Conservation (phyloP, 2,797 vertebrate genomes). For the Coluber constrictor region DNA sequence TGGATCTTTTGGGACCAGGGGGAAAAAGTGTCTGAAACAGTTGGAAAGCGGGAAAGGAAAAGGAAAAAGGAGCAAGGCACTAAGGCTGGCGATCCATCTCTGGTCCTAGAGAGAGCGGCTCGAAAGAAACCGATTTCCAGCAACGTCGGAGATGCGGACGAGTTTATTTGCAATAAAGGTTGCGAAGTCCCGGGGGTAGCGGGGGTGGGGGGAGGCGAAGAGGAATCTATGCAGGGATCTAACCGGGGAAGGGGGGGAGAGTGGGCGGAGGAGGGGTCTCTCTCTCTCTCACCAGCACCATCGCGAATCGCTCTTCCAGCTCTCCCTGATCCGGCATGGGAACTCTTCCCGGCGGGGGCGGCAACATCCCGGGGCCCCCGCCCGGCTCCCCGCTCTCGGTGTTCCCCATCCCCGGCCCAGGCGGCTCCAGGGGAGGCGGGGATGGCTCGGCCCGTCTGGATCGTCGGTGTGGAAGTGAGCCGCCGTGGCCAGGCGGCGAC, state of each 20-base stretch:
- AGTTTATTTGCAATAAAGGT: no score
- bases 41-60: not conserved
- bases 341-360: slow-evolving; percentile 88
- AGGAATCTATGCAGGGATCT: not conserved
- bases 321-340: slow-evolving; percentile 94
- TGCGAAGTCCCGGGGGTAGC: not conserved
- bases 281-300: slow-evolving; percentile 89
- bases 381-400: slow-evolving; percentile 82
- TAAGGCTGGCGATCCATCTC: not conserved
- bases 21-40: not conserved
- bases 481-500: not conserved
- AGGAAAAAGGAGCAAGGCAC: not conserved
- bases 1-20: not conserved
- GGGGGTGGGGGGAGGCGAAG: not conserved
- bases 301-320: slow-evolving; percentile 93
- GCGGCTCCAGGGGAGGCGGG: slow-evolving; percentile 50
- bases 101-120: not conserved
- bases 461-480: slow-evolving; percentile 39
- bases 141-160: not conserved
- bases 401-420: slow-evolving; percentile 83
- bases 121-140: not conserved
- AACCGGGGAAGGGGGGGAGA: not conserved
- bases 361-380: slow-evolving; percentile 75
- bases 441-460: slow-evolving; percentile 57
- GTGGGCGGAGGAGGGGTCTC: slow-evolving; percentile 37